A percentile compares a stretch with the other conserved stretches of the same genome.
Evolutionary conservation across 2,888 invertebrate genomes (phyloP).

Genomic region (Gandaritis pyraliata): DNA sequence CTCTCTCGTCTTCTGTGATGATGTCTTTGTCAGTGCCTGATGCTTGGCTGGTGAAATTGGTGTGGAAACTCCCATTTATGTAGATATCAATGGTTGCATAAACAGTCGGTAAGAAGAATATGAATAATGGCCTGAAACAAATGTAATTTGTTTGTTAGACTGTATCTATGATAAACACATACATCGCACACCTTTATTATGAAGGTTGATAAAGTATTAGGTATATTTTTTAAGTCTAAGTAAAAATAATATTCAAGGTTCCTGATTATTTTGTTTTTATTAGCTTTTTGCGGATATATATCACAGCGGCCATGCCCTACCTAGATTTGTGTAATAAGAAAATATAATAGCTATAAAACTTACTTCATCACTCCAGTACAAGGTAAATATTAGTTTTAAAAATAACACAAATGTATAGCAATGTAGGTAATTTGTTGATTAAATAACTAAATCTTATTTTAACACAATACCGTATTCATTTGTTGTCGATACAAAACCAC

Average conservation of each 20-base stretch:
- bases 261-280: no score
- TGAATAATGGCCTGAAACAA: conserved; percentile 22
- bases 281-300: no score
- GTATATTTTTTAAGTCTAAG: no score
- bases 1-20: conserved; percentile 22
- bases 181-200: no score
- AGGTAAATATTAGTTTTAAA: background rate
- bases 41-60: conserved; percentile 17
- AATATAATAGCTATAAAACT: background rate
- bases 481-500: background rate
- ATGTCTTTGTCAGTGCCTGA: conserved; percentile 25
- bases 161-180: no score
- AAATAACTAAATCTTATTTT: no score
- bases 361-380: conserved; percentile 3
- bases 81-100: conserved; percentile 16
- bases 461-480: background rate
- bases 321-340: no score
- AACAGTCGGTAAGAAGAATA: conserved; percentile 10
- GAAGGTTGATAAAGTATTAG: no score
- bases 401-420: no score
- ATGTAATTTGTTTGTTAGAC: background rate
- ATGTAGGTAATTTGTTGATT: no score
- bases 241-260: no score
- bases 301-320: no score
- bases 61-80: conserved; percentile 17